Conservation (phyloP, 2,797 vertebrate genomes). For the Coregonus sp. region DNA sequence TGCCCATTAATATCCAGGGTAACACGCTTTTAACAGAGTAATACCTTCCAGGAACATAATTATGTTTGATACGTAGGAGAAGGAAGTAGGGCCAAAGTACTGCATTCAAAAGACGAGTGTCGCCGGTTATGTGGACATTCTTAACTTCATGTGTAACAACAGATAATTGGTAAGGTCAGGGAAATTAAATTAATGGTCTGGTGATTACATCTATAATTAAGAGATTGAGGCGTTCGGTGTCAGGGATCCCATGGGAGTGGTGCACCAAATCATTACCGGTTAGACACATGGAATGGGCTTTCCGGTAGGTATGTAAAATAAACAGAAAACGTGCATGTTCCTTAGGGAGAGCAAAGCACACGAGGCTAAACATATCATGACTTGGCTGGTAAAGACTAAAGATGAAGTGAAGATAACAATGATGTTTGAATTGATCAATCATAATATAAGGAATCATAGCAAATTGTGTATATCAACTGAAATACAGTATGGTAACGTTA, state of each 20-base stretch:
- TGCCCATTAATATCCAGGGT: neutral
- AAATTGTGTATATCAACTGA: neutral
- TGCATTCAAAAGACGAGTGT: neutral
- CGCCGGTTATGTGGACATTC: neutral
- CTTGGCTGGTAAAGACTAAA: constrained; percentile 8
- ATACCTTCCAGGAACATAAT: neutral
- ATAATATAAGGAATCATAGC: neutral
- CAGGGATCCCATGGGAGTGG: constrained; percentile 14
- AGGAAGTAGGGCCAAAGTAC: neutral
- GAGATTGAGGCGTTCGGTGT: constrained; percentile 28
- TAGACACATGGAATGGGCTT: constrained; percentile 40
- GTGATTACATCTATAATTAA: constrained; percentile 21
- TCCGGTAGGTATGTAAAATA: constrained; percentile 37
- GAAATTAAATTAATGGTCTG: neutral
- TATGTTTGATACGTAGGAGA: neutral
- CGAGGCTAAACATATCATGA: constrained; percentile 13
- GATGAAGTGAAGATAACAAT: constrained; percentile 6
- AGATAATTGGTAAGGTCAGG: neutral
- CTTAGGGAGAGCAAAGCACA: constrained; percentile 4
- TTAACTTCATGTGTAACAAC: neutral
- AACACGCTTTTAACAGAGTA: neutral
- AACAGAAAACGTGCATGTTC: constrained; percentile 32
- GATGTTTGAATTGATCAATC: neutral
- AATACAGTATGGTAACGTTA: neutral
- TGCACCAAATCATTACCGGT: constrained; percentile 31